A percentile compares a stretch with the other conserved stretches of the same genome.
Evolutionary conservation across 2,113 vertebrate genomes (phyloP).

Genomic region (Semnopithecus entellus): DNA sequence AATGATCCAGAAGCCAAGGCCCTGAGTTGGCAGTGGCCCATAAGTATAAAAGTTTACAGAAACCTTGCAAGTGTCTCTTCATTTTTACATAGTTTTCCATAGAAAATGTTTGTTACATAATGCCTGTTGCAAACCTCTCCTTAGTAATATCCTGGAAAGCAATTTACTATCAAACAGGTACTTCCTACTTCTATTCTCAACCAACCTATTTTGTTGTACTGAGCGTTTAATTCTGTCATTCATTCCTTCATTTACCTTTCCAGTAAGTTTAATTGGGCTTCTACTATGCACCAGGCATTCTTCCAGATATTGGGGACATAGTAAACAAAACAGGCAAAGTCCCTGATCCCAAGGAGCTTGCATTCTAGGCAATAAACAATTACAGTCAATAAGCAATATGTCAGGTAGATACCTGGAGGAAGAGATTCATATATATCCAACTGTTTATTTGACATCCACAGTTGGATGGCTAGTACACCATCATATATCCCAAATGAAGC

Average conservation of each 20-base stretch:
- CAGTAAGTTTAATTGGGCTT: background rate
- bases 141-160: background rate
- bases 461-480: background rate
- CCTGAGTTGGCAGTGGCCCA: slow-evolving; percentile 38
- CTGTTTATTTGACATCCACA: background rate
- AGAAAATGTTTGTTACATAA: background rate
- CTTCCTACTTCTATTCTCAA: background rate
- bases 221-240: background rate
- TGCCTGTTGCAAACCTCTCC: background rate
- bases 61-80: slow-evolving; percentile 42
- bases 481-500: background rate
- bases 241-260: slow-evolving; percentile 5
- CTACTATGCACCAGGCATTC: background rate
- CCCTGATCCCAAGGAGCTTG: background rate
- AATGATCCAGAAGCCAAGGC: slow-evolving; percentile 66
- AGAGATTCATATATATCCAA: background rate
- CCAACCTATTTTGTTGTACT: background rate
- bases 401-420: background rate
- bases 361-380: background rate
- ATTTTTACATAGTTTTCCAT: slow-evolving; percentile 25
- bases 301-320: background rate
- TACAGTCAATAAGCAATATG: background rate
- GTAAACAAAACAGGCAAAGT: background rate
- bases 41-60: slow-evolving; percentile 67
- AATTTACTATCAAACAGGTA: background rate